Percentiles rank a stretch among this genome's conserved stretches.
Conservation (phyloP, 2,888 invertebrate species). For the Apeira syringaria region DNA sequence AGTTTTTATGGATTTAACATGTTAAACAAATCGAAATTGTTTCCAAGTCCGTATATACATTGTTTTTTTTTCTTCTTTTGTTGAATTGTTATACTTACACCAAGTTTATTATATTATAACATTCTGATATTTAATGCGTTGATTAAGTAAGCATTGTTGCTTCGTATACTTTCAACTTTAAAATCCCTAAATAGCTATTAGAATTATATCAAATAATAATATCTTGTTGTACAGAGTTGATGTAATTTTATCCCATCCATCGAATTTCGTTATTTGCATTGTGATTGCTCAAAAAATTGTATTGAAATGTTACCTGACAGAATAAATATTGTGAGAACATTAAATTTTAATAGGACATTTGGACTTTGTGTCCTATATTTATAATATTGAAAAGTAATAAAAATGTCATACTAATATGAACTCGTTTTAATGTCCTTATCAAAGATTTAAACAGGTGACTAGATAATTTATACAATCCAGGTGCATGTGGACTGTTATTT, state of each 20-base stretch:
- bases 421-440: slow-evolving; percentile 49
- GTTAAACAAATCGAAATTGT: no score
- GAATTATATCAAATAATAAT: slow-evolving; percentile 5
- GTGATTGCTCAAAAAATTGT: slow-evolving; percentile 65
- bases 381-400: slow-evolving; percentile 67
- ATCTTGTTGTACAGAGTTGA: slow-evolving; percentile 17
- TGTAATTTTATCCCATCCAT: slow-evolving; percentile 27
- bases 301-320: slow-evolving; percentile 61
- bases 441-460: no score
- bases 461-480: no score
- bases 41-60: no score
- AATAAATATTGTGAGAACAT: slow-evolving; percentile 48
- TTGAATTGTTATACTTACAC: no score
- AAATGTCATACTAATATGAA: slow-evolving; percentile 62
- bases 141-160: slow-evolving; percentile 45
- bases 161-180: slow-evolving; percentile 15
- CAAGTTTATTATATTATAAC: no score
- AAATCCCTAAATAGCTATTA: slow-evolving; percentile 3
- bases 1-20: no score
- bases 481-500: no score
- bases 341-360: slow-evolving; percentile 51
- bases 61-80: no score
- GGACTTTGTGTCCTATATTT: slow-evolving; percentile 65
- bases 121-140: no score
- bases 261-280: slow-evolving; percentile 36